Evolutionary conservation across 2,113 vertebrate species (phyloP).

Genomic region (Phocoena sinus): DNA sequence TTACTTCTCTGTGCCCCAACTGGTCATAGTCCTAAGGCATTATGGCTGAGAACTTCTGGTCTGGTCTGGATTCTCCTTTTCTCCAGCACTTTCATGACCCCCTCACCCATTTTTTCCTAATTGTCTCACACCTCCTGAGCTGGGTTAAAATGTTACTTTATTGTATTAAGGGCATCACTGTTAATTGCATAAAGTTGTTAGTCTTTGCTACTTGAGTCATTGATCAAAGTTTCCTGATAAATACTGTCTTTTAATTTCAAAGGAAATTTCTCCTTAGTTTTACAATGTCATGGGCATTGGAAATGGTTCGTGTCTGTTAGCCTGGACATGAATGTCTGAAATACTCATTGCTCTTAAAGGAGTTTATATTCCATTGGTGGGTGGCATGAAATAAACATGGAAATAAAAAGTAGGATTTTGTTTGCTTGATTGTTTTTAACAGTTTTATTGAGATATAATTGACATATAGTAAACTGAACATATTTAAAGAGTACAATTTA

Average conservation of each 20-base stretch:
- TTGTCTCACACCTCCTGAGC: background rate
- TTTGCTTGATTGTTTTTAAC: background rate
- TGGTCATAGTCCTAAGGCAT: background rate
- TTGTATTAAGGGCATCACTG: background rate
- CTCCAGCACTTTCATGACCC: background rate
- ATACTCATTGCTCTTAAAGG: background rate
- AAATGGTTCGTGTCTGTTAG: background rate
- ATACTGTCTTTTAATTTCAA: background rate
- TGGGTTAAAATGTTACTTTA: background rate
- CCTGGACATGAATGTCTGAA: background rate
- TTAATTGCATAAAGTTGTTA: background rate
- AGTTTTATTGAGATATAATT: background rate
- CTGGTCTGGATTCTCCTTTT: background rate
- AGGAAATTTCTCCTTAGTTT: background rate
- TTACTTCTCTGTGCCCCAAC: background rate
- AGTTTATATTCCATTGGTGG: background rate
- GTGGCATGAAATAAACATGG: background rate
- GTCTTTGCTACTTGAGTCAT: background rate
- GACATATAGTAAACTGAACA: background rate
- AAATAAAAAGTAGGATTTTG: background rate
- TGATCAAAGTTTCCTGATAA: background rate
- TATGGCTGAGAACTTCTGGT: background rate
- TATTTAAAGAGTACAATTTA: background rate
- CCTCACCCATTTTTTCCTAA: background rate
- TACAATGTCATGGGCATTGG: background rate